Percentiles rank a stretch among this genome's conserved stretches.
Conservation (phyloP, 2,888 invertebrate genomes). For the Protodeltote pygarga region DNA sequence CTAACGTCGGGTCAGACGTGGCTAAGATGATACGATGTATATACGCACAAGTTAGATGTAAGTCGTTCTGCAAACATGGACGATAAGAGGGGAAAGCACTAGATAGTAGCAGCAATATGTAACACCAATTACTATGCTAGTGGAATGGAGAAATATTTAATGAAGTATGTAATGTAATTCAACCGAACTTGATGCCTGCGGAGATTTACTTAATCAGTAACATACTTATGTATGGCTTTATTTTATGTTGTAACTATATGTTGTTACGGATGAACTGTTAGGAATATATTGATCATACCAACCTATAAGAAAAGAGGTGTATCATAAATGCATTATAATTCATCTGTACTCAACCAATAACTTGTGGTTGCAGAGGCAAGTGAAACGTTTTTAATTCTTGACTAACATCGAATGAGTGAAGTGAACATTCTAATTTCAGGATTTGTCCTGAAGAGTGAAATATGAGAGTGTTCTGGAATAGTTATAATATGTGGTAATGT, state of each 20-base stretch:
- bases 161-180: constrained; percentile 41
- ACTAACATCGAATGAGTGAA: too few relatives aligned
- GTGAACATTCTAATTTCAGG: too few relatives aligned
- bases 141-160: constrained; percentile 38
- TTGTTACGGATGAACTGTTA: too few relatives aligned
- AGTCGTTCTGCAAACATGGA: neutral
- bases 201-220: too few relatives aligned
- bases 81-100: neutral
- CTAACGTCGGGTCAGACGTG: neutral
- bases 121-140: constrained; percentile 29
- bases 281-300: too few relatives aligned
- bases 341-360: too few relatives aligned
- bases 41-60: neutral
- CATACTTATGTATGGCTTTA: too few relatives aligned
- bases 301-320: too few relatives aligned
- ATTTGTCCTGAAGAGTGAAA: constrained; percentile 18
- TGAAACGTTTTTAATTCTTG: too few relatives aligned
- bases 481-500: constrained; percentile 21
- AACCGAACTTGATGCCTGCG: constrained; percentile 28
- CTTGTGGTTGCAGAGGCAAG: too few relatives aligned
- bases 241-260: too few relatives aligned
- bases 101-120: constrained; percentile 15
- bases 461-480: constrained; percentile 43
- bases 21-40: neutral
- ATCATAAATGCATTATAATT: too few relatives aligned